These are phyloP conservation scores for Platysternon megacephalum DNA, from an alignment of 2,113 vertebrate genomes.

Conservation along the genomic window DNA sequence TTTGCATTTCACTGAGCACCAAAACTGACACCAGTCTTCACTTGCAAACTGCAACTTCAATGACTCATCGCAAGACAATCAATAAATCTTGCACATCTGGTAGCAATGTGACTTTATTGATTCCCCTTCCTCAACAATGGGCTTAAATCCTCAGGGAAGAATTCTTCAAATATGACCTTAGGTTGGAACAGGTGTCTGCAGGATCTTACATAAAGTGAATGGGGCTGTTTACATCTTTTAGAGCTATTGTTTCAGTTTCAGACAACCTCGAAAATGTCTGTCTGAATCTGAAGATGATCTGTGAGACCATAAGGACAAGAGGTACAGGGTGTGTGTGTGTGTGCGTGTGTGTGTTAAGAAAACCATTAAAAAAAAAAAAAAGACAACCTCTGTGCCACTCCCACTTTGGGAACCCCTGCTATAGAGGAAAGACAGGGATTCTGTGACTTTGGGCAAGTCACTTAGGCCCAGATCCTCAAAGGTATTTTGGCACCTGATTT, in stretches of 20 bases:
- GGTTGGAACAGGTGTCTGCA: background rate
- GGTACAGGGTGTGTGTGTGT: background rate
- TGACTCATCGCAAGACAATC: background rate
- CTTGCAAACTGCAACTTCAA: constrained; percentile 5
- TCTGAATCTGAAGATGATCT: too few relatives aligned
- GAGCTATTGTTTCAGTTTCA: background rate
- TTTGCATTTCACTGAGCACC: background rate
- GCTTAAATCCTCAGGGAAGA: background rate
- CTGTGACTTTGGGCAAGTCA: background rate
- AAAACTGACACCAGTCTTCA: background rate
- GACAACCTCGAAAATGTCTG: too few relatives aligned
- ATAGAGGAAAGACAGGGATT: background rate
- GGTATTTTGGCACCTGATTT: background rate
- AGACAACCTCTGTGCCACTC: background rate
- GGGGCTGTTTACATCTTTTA: background rate
- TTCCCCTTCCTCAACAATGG: background rate
- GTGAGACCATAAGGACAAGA: background rate
- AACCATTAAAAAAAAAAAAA: too few relatives aligned
- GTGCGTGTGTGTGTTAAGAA: too few relatives aligned
- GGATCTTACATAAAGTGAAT: background rate
- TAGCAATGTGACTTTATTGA: background rate
- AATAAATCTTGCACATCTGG: background rate
- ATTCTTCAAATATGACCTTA: background rate
- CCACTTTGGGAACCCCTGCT: background rate
- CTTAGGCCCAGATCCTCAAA: background rate